Evolutionary conservation across 2,888 invertebrate species (phyloP).

Genomic region (Catocala nupta): DNA sequence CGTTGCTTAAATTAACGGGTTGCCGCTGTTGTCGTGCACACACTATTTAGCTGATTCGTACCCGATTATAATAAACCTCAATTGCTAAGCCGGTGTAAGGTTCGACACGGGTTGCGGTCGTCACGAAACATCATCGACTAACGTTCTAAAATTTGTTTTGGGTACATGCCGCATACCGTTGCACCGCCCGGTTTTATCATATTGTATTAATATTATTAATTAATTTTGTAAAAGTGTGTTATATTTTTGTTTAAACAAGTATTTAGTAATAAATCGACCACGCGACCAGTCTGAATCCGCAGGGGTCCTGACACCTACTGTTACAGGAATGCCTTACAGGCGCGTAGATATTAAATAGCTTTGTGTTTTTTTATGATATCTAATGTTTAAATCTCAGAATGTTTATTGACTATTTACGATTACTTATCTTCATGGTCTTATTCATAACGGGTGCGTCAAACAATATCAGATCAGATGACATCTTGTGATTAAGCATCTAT

Average conservation of each 20-base stretch:
- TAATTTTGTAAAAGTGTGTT: neutral
- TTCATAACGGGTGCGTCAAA: constrained; percentile 22
- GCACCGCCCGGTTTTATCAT: constrained; percentile 22
- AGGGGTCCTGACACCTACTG: constrained; percentile 54
- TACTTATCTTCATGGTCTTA: constrained; percentile 38
- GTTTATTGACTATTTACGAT: constrained; percentile 39
- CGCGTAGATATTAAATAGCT: constrained; percentile 32
- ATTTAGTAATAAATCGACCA: constrained; percentile 38
- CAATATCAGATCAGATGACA: constrained; percentile 9
- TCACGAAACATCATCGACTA: constrained; percentile 62
- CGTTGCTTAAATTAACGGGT: constrained; percentile 67
- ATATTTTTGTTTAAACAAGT: constrained; percentile 34
- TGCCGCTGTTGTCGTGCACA: constrained; percentile 73
- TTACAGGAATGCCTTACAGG: constrained; percentile 34
- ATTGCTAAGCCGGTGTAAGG: constrained; percentile 68
- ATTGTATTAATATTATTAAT: constrained; percentile 5
- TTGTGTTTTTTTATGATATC: constrained; percentile 40
- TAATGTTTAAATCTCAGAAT: constrained; percentile 32
- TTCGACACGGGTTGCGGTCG: constrained; percentile 74
- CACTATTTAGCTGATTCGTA: constrained; percentile 76
- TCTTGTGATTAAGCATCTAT: constrained; percentile 25
- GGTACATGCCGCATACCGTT: constrained; percentile 42
- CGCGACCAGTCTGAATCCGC: constrained; percentile 40
- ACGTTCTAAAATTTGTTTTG: constrained; percentile 62
- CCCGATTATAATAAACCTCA: constrained; percentile 71